Conservation (phyloP, 1,140 invertebrate genomes). For the Lanistes nyassanus region DNA sequence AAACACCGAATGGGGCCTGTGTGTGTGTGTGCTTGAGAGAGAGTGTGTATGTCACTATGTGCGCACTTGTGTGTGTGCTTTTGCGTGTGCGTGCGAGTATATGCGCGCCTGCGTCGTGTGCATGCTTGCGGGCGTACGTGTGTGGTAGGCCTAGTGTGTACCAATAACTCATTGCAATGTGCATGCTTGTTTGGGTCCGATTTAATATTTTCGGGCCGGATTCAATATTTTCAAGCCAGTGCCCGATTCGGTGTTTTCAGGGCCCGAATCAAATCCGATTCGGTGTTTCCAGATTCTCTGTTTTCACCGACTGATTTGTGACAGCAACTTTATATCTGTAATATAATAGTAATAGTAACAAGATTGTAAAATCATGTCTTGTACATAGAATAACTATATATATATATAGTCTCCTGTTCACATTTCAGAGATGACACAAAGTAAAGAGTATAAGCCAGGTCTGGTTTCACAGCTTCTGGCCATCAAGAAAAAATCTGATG, state of each 20-base stretch:
- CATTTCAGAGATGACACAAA: background rate
- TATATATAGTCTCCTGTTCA: background rate
- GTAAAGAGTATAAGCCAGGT: background rate
- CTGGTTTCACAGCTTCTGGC: conserved; percentile 12
- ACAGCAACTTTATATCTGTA: background rate
- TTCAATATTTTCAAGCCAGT: background rate
- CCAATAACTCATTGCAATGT: too few relatives aligned
- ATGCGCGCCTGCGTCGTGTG: too few relatives aligned
- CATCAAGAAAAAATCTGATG: background rate
- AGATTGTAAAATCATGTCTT: background rate
- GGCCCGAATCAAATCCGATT: background rate
- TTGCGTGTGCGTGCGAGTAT: conserved; percentile 4
- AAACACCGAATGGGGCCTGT: too few relatives aligned
- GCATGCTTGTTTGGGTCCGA: too few relatives aligned
- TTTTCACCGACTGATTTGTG: background rate
- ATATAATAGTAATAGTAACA: background rate
- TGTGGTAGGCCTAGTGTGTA: too few relatives aligned
- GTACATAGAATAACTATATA: background rate
- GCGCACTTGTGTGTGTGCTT: background rate
- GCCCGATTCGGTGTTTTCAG: background rate
- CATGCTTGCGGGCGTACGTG: too few relatives aligned
- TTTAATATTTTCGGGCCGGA: too few relatives aligned
- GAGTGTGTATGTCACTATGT: background rate
- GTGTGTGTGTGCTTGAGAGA: conserved; percentile 2
- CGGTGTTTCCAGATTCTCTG: too few relatives aligned